Evolutionary conservation across 2,797 vertebrate genomes (phyloP).

Genomic region (Balearica regulorum): DNA sequence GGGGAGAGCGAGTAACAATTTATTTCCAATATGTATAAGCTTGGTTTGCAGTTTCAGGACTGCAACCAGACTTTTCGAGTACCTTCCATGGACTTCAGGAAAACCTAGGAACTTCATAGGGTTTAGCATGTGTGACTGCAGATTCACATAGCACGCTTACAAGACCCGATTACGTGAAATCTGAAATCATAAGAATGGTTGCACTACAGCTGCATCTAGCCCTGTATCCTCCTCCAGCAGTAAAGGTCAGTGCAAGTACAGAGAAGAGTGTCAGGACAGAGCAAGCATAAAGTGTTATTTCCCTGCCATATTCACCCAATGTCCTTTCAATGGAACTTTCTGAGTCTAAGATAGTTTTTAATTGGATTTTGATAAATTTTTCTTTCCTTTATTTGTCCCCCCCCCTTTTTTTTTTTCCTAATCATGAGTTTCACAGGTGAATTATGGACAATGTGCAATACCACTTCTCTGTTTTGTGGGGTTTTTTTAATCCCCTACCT

Average conservation of each 20-base stretch:
- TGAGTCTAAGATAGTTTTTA: not conserved
- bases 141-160: not conserved
- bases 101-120: not conserved
- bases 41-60: not conserved
- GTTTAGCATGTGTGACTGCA: not conserved
- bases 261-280: not conserved
- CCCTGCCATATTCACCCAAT: not conserved
- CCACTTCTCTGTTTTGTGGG: not conserved
- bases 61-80: not conserved
- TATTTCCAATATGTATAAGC: not conserved
- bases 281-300: not conserved
- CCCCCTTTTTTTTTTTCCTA: fast-evolving
- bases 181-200: not conserved
- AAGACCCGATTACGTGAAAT: not conserved
- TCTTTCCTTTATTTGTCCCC: not conserved
- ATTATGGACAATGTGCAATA: not conserved
- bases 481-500: not conserved
- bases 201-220: not conserved
- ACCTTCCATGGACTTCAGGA: not conserved
- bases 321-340: not conserved
- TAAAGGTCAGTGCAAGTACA: not conserved
- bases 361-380: not conserved
- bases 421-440: not conserved
- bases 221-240: not conserved
- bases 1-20: not conserved